Conservation (phyloP, 2,888 invertebrate genomes). For the Vanessa cardui region DNA sequence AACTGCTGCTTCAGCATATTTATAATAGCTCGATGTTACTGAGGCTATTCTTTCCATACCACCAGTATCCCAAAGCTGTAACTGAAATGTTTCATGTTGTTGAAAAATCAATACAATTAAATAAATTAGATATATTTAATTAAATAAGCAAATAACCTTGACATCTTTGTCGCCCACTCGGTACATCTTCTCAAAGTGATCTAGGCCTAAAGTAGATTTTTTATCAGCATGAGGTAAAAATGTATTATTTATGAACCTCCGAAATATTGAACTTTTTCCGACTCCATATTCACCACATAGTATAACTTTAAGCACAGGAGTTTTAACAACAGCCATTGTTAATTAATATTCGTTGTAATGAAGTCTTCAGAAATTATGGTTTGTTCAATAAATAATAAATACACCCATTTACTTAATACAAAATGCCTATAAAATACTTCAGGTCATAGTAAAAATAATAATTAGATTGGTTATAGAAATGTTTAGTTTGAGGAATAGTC, state of each 20-base stretch:
- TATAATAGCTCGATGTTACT: constrained; percentile 97
- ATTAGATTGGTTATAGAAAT: not conserved
- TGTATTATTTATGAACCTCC: constrained; percentile 94
- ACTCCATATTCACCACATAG: constrained; percentile 98
- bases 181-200: constrained; percentile 93
- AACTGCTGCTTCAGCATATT: constrained; percentile 97
- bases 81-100: constrained; percentile 75
- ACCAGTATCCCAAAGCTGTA: constrained; percentile 98
- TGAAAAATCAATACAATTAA: constrained; percentile 16
- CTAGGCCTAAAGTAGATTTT: constrained; percentile 94
- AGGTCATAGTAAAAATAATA: not conserved
- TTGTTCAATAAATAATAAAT: constrained; percentile 4
- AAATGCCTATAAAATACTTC: not conserved
- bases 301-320: constrained; percentile 95
- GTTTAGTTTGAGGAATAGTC: no score
- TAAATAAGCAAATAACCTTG: constrained; percentile 81
- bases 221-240: constrained; percentile 92
- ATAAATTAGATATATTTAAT: constrained; percentile 24
- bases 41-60: constrained; percentile 98
- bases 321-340: constrained; percentile 90
- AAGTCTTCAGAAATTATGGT: constrained; percentile 14
- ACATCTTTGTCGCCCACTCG: constrained; percentile 89
- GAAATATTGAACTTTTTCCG: constrained; percentile 96
- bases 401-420: not conserved
- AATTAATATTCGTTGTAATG: constrained; percentile 18